Evolutionary conservation across 2,113 vertebrate genomes (phyloP).

Genomic region (Pipa parva): DNA sequence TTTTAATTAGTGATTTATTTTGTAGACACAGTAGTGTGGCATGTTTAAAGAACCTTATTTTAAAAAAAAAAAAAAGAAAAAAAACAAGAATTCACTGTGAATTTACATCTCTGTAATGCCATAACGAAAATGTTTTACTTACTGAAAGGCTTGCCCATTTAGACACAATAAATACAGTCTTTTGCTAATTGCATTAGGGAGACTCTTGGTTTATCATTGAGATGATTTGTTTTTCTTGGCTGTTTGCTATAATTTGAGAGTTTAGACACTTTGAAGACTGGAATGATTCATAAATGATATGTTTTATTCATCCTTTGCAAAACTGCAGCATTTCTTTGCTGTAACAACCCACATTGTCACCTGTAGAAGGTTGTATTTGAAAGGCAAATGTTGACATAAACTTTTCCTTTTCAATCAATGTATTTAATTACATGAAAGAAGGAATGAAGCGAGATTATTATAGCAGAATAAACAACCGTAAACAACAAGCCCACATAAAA

Average conservation of each 20-base stretch:
- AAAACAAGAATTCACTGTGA: constrained; percentile 7
- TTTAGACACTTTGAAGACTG: constrained; percentile 12
- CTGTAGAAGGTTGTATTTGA: too few relatives aligned
- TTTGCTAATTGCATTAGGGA: constrained; percentile 23
- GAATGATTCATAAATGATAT: constrained; percentile 14
- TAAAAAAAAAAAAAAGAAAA: too few relatives aligned
- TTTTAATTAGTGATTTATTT: constrained; percentile 49
- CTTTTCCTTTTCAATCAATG: too few relatives aligned
- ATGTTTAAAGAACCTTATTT: constrained; percentile 33
- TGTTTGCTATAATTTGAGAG: constrained; percentile 1
- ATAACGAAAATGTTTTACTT: constrained; percentile 30
- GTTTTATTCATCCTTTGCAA: constrained; percentile 5
- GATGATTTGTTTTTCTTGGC: constrained; percentile 36
- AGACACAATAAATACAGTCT: constrained; percentile 21
- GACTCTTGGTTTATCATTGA: constrained; percentile 1
- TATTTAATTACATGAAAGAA: too few relatives aligned
- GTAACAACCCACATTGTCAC: not conserved
- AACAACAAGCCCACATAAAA: too few relatives aligned
- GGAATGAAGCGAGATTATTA: too few relatives aligned
- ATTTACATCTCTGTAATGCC: constrained; percentile 13
- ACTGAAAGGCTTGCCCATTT: constrained; percentile 22
- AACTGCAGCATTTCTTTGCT: not conserved
- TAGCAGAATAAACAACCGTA: too few relatives aligned
- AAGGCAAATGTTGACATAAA: too few relatives aligned
- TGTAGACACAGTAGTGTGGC: constrained; percentile 33